Percentiles rank a stretch among this genome's conserved stretches.
These are phyloP conservation scores for Aselliscus stoliczkanus DNA, from an alignment of 2,797 vertebrate genomes.

Conservation along the genomic window DNA sequence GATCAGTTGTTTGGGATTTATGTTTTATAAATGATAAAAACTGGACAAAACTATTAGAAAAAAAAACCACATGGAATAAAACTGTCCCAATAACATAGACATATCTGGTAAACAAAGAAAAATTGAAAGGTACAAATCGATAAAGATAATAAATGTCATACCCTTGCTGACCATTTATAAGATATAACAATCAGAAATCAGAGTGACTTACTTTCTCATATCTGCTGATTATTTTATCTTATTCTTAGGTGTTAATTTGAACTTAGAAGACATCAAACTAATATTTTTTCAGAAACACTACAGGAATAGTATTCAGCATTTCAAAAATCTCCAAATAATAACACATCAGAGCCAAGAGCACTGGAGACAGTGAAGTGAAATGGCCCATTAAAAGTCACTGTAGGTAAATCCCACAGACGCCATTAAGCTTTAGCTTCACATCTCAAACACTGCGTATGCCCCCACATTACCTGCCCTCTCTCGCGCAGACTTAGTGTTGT, in stretches of 20 bases:
- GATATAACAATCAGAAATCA: neutral
- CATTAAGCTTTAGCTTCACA: neutral
- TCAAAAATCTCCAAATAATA: neutral
- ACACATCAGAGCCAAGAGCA: neutral
- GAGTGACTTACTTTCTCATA: neutral
- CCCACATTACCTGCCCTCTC: constrained; percentile 87
- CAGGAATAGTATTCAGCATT: neutral
- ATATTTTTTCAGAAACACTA: neutral
- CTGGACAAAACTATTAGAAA: neutral
- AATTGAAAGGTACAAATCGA: neutral
- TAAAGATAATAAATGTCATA: neutral
- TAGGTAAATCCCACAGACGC: neutral
- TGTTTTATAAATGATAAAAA: neutral
- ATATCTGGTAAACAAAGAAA: neutral
- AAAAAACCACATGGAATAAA: neutral
- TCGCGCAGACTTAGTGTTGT: constrained; percentile 88
- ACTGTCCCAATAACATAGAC: neutral
- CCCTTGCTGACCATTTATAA: neutral
- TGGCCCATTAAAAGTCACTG: neutral
- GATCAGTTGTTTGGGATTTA: neutral
- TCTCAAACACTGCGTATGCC: neutral
- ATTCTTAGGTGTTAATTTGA: neutral
- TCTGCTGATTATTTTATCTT: neutral
- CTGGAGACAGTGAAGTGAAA: neutral
- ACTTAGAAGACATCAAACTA: neutral